These are phyloP conservation scores for Sylvia borin DNA, from an alignment of 2,797 vertebrate species.

Conservation along the genomic window DNA sequence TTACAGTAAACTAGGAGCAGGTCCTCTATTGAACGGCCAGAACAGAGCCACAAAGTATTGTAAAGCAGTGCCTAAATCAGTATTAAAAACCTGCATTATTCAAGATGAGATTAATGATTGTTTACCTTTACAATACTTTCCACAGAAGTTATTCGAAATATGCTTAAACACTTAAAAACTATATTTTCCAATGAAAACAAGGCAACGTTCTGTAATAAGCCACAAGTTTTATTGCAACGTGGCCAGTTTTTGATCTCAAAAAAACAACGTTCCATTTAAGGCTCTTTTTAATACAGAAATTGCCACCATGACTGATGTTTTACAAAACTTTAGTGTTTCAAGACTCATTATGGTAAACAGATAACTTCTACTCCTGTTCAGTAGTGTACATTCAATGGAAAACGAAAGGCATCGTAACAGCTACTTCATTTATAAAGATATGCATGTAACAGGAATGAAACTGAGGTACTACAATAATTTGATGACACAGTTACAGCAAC, in stretches of 20 bases:
- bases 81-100: slow-evolving; percentile 62
- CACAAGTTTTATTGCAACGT: slow-evolving; percentile 95
- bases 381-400: slow-evolving; percentile 87
- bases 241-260: slow-evolving; percentile 88
- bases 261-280: slow-evolving; percentile 91
- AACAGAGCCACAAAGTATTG: slow-evolving; percentile 51
- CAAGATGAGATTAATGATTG: slow-evolving; percentile 59
- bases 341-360: slow-evolving; percentile 83
- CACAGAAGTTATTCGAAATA: slow-evolving; percentile 65
- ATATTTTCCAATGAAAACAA: slow-evolving; percentile 79
- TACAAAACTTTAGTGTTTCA: slow-evolving; percentile 82
- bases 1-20: slow-evolving; percentile 40
- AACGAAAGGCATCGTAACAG: slow-evolving; percentile 83
- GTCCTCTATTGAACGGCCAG: slow-evolving; percentile 55
- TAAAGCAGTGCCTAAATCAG: slow-evolving; percentile 50
- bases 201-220: slow-evolving; percentile 82
- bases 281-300: slow-evolving; percentile 88
- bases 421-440: slow-evolving; percentile 79
- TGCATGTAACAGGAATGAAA: slow-evolving; percentile 84
- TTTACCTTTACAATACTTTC: slow-evolving; percentile 68
- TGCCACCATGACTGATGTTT: slow-evolving; percentile 82
- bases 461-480: slow-evolving; percentile 80
- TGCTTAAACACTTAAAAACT: slow-evolving; percentile 64
- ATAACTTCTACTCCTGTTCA: slow-evolving; percentile 79
- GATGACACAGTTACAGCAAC: slow-evolving; percentile 82